Evolutionary conservation across 1,140 invertebrate species (phyloP), one percentile per base, ranked within the genome.

Genomic region (Bombus picipes): DNA sequence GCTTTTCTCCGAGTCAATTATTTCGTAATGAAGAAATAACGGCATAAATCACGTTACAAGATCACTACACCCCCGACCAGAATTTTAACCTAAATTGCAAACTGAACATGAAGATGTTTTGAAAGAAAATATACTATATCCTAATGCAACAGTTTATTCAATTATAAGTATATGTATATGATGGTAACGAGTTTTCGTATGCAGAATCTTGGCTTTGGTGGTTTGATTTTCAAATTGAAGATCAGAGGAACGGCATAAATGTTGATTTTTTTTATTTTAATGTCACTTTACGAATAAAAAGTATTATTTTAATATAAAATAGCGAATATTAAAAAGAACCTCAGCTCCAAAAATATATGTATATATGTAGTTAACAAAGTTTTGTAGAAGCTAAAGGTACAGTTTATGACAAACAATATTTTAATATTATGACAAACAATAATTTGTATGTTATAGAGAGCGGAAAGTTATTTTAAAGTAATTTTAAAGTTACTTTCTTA

Each of bases 21-120:
- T 53, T 66, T 83, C 32, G 34, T 72, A 72, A 57, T n/a, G 39
- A 80, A 28, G 47, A 32, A 70, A 32, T 22, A 81, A 73, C 53
- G 53, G 25, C 43, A 53, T 62, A 74, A 73, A 62, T 75, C 22
- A 41, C n/a, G 39, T 79, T 47, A 70, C 22, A 47, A 37, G 32
- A 75, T 75, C 32, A 25, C 32, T 34, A 32, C 12, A 6, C 1
- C 15, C 10, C 37, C 68, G 37, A 25, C 72, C 15, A 10, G 28
- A 41, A 81, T 39, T 73, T 25, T 59, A 39, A 73, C 73, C 18
- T 37, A 9, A 34, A 25, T 59, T 28, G n/a, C 12, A 5, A 12
- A 25, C 3, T 28, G 37, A 77, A 22, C 10, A 15, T 9, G n/a
- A 18, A 15, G 37, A n/a, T 62, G 13, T 62, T 41, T 41, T 12